Conservation (phyloP, 2,888 invertebrate species). For the Tiphia femorata region DNA sequence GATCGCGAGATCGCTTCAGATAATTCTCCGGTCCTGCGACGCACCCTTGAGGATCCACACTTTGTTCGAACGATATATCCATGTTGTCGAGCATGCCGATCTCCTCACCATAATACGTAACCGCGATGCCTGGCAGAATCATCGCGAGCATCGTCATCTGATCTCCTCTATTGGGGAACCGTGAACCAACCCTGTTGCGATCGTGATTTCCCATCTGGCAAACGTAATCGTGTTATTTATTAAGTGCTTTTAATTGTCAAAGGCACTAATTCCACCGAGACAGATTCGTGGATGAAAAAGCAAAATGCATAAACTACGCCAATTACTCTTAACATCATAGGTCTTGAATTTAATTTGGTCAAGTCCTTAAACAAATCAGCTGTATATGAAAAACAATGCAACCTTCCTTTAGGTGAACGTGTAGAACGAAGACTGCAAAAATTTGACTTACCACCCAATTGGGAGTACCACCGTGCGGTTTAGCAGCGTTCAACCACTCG, state of each 20-base stretch:
- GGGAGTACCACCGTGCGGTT: slow-evolving; percentile 70
- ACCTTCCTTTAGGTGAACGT: too few relatives aligned
- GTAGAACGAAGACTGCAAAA: too few relatives aligned
- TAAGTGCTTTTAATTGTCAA: too few relatives aligned
- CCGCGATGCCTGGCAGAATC: slow-evolving; percentile 85
- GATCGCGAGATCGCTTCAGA: slow-evolving; percentile 76
- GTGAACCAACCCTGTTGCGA: slow-evolving; percentile 77
- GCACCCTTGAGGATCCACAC: slow-evolving; percentile 73
- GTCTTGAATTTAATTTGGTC: too few relatives aligned
- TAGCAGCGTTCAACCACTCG: slow-evolving; percentile 72
- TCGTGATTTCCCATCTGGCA: slow-evolving; percentile 84
- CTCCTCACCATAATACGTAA: slow-evolving; percentile 91
- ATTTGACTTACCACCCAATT: slow-evolving; percentile 82
- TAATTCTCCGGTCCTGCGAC: slow-evolving; percentile 75
- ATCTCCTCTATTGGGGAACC: slow-evolving; percentile 79
- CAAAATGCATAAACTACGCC: too few relatives aligned
- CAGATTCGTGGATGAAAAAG: too few relatives aligned
- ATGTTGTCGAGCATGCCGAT: slow-evolving; percentile 77
- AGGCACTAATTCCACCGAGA: too few relatives aligned
- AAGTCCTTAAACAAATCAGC: too few relatives aligned
- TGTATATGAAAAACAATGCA: too few relatives aligned
- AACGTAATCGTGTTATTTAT: too few relatives aligned
- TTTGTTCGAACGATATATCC: slow-evolving; percentile 70
- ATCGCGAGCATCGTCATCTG: slow-evolving; percentile 87
- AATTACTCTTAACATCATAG: too few relatives aligned